A percentile compares a stretch with the other conserved stretches of the same genome.
Evolutionary conservation across 2,113 vertebrate genomes (phyloP).

Genomic region (Bambusicola thoracicus): DNA sequence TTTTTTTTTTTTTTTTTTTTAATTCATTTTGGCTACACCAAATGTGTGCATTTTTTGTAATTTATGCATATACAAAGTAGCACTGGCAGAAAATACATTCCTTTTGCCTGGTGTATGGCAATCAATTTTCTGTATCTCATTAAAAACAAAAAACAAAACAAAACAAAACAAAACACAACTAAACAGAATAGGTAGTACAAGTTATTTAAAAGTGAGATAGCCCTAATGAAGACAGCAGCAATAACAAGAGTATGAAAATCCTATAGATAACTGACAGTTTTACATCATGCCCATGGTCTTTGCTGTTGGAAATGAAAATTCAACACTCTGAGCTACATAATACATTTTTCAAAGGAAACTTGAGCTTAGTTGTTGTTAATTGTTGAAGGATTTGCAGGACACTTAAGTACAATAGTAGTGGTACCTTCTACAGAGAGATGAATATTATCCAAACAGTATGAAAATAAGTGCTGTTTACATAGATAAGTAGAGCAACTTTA

Average conservation of each 20-base stretch:
- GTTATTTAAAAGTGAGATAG: not conserved
- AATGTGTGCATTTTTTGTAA: not conserved
- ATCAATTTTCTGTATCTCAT: not conserved
- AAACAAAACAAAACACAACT: not conserved
- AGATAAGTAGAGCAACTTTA: conserved; percentile 55
- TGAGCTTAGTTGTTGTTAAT: conserved; percentile 31
- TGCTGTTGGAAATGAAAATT: not conserved
- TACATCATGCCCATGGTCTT: not conserved
- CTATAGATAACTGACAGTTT: not conserved
- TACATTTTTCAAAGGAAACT: conserved; percentile 9
- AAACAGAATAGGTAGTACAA: not conserved
- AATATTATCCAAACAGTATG: conserved; percentile 36
- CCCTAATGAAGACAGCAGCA: not conserved
- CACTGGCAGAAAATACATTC: not conserved
- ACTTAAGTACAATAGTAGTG: conserved; percentile 34
- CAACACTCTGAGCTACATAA: conserved; percentile 24
- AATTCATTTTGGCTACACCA: not conserved
- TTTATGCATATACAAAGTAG: not conserved
- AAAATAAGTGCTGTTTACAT: conserved; percentile 58
- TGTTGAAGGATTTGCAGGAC: conserved; percentile 58
- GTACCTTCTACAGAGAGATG: conserved; percentile 36
- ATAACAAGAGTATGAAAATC: not conserved
- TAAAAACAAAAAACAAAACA: not conserved
- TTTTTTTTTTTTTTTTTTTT: not conserved
- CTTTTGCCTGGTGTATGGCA: not conserved